Percentiles rank a stretch among this genome's conserved stretches.
These are phyloP conservation scores for Dendrocopos noguchii DNA, from an alignment of 2,113 vertebrate genomes.

Conservation along the genomic window DNA sequence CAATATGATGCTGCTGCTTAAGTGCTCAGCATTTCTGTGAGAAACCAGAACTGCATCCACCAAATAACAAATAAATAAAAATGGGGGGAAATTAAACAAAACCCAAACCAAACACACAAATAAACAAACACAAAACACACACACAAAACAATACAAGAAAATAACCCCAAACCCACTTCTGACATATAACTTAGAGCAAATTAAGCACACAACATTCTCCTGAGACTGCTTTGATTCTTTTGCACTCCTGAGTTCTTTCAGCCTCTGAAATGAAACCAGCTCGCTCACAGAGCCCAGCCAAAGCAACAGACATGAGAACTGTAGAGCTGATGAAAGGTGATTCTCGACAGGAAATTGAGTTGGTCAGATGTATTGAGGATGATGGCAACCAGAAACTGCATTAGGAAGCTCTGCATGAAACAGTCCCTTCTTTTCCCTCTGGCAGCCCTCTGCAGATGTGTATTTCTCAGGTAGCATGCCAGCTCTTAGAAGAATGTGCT, in stretches of 20 bases:
- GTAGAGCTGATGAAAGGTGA: constrained; percentile 49
- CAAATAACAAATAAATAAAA: not conserved
- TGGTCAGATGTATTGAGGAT: constrained; percentile 74
- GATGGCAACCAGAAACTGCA: constrained; percentile 56
- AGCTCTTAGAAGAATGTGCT: not conserved
- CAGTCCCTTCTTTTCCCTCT: not conserved
- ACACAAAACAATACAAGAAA: not conserved
- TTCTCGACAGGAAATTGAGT: constrained; percentile 76
- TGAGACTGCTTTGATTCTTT: not conserved
- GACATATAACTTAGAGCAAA: constrained; percentile 51
- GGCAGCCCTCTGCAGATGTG: not conserved
- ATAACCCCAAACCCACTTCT: not conserved
- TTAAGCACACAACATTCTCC: not conserved
- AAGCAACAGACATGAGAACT: constrained; percentile 43
- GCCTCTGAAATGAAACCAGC: constrained; percentile 55
- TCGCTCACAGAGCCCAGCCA: constrained; percentile 25
- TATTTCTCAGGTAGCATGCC: not conserved
- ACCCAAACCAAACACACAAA: too few relatives aligned
- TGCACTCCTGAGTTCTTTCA: constrained; percentile 25
- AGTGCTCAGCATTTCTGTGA: constrained; percentile 1
- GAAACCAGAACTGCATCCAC: not conserved
- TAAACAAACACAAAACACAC: not conserved
- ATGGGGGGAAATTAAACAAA: not conserved
- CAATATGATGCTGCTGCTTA: not conserved
- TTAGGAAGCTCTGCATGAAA: constrained; percentile 13